Base-by-base conservation (phyloP, 2,888 invertebrate genomes). In the Macaria notata region DNA sequence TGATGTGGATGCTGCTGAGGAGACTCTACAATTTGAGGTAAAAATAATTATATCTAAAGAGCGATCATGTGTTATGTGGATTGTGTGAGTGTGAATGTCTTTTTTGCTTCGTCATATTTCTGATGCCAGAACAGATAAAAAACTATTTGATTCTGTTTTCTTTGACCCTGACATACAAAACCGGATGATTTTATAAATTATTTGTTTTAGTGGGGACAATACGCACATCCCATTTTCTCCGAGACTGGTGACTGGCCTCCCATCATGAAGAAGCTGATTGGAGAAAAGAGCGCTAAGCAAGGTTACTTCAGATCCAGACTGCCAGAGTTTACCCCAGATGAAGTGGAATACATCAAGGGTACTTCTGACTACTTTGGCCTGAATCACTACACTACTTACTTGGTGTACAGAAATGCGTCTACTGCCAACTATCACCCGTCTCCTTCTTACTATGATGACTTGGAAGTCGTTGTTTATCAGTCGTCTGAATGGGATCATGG, bases 331-430 rank as follows among this genome's bases (percentile, higher is more conserved):
- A 92, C 92, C 5, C 44, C 68, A 0, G 84, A 92, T 44, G 94
- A 94, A 85, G 87, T 93, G 6, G 76, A 82, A 46, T 82, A 83
- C 46, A 92, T 94, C 52, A 83, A 78, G 7, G 92, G 83, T 29
- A 59, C 71, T 3, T 86, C 92, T 1, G 95, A 95, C 72, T 95
- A 93, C 81, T 89, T 95, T 59, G 94, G 94, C 9, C 74, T 95
- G 33, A 95, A 95, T 68, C 90, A 93, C 54, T 95, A 95, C 73
- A 92, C 93, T 1, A 79, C 92, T 3, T 77, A 74, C 57, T 65
- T 92, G 54, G 78, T 75, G 6, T 84, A 78, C 2, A 59, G 52
- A 47, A 61, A 61, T 38, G 61, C 49, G n/a, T 61, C 61, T 6
- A 50, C 46, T 4, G 19, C 31, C 3, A 44, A 52, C 3, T 45